Percentiles rank a stretch among this genome's conserved stretches.
These are phyloP conservation scores for Malurus melanocephalus DNA, from an alignment of 2,113 vertebrate genomes.

Conservation along the genomic window DNA sequence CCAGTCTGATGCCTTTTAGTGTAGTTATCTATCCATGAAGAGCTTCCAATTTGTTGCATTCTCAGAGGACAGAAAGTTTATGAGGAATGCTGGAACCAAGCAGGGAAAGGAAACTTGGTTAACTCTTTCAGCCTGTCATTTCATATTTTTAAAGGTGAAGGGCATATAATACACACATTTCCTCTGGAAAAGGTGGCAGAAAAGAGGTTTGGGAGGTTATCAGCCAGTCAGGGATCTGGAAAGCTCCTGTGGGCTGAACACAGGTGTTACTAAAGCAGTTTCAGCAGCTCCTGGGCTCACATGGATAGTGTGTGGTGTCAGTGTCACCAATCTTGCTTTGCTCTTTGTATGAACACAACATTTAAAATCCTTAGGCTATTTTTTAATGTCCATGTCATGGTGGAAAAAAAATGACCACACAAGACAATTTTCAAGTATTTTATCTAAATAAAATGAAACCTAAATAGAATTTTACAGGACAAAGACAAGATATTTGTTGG, in stretches of 20 bases:
- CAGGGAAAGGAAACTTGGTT: not conserved
- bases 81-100: not conserved
- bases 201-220: not conserved
- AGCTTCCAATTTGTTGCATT: not conserved
- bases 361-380: not conserved
- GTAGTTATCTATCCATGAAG: not conserved
- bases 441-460: not conserved
- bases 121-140: not conserved
- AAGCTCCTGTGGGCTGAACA: not conserved
- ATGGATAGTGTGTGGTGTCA: fast-evolving
- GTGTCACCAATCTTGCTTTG: not conserved
- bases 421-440: not conserved
- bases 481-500: not conserved
- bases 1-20: not conserved
- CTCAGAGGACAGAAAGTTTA: not conserved
- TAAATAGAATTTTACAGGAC: not conserved
- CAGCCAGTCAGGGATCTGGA: not conserved
- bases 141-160: not conserved
- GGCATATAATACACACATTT: not conserved
- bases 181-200: not conserved
- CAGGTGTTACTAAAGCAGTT: not conserved
- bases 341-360: not conserved
- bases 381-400: not conserved
- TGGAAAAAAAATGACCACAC: not conserved
- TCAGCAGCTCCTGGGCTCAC: not conserved